A percentile compares a stretch with the other conserved stretches of the same genome.
Evolutionary conservation across 2,113 vertebrate species (phyloP).

Genomic region (Rhagologus leucostigma): DNA sequence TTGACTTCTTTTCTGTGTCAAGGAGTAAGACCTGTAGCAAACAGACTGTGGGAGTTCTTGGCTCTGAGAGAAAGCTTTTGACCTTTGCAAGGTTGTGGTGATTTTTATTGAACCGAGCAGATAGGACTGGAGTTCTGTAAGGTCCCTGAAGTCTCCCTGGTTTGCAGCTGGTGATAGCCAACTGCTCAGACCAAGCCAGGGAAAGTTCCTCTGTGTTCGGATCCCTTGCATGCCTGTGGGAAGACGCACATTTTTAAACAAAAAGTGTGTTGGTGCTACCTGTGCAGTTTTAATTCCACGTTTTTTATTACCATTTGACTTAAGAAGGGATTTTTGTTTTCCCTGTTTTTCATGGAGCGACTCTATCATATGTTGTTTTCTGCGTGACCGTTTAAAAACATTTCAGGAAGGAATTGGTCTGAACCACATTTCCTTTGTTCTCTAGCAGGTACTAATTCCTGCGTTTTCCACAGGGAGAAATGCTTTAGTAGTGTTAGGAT

Average conservation of each 20-base stretch:
- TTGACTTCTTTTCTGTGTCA: not conserved
- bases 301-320: not conserved
- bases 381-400: not conserved
- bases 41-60: not conserved
- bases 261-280: not conserved
- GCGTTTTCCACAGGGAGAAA: not conserved
- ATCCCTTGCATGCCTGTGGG: not conserved
- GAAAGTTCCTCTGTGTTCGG: not conserved
- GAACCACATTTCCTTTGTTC: not conserved
- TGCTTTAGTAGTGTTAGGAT: slow-evolving; percentile 15
- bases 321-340: not conserved
- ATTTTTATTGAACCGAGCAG: not conserved
- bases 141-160: not conserved
- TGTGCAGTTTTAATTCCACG: not conserved
- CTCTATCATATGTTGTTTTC: not conserved
- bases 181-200: not conserved
- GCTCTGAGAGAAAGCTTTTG: not conserved
- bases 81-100: not conserved
- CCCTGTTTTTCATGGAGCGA: not conserved
- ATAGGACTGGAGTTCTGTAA: not conserved
- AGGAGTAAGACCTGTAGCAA: not conserved
- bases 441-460: not conserved
- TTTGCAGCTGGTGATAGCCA: not conserved
- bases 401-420: slow-evolving; percentile 2
- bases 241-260: not conserved